Conservation (phyloP, 2,113 vertebrate genomes). For the Cyprinodon variegatus region DNA sequence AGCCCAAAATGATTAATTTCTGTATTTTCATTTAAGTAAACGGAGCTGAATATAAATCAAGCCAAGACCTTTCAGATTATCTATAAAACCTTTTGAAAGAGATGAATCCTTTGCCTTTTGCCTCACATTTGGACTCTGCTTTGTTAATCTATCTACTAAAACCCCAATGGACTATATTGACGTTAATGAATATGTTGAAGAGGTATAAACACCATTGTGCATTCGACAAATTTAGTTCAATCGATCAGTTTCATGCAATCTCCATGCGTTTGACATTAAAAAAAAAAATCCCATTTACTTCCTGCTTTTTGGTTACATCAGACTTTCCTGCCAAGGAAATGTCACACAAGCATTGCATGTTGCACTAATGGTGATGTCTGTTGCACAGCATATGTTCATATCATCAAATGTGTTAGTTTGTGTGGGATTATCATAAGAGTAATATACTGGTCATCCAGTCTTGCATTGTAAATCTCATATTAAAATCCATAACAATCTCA, state of each 20-base stretch:
- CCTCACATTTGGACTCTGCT: neutral
- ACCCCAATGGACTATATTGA: neutral
- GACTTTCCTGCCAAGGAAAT: neutral
- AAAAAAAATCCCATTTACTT: neutral
- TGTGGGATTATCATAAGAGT: neutral
- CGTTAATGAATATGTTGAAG: neutral
- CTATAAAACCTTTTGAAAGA: neutral
- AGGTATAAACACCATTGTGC: neutral
- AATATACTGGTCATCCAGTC: neutral
- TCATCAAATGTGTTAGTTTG: neutral
- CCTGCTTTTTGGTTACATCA: neutral
- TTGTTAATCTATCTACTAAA: neutral
- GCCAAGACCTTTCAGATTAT: neutral
- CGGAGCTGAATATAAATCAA: no score
- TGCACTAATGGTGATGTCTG: constrained; percentile 11
- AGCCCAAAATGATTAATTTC: no score
- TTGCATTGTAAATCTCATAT: neutral
- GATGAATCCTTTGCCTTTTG: neutral
- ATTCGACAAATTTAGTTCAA: neutral
- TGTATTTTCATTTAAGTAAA: no score
- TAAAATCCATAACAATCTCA: constrained; percentile 1
- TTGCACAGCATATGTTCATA: neutral
- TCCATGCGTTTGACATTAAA: neutral
- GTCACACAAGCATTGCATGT: constrained; percentile 10
- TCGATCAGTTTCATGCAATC: neutral